These are phyloP conservation scores for Dromiciops gliroides DNA, from an alignment of 2,113 vertebrate genomes.

Conservation along the genomic window DNA sequence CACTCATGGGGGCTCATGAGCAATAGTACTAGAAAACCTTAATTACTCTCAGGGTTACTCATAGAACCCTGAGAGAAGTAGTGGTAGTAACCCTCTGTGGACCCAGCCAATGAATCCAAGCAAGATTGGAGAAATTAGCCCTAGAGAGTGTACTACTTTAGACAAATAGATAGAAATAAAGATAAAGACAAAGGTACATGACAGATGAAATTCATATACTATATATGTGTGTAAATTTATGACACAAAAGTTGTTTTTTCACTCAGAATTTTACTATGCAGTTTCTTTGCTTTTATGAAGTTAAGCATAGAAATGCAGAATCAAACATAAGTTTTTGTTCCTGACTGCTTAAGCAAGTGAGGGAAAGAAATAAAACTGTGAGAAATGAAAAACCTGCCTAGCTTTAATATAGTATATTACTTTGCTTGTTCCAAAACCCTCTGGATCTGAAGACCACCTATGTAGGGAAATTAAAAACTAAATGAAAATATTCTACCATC, in stretches of 20 bases:
- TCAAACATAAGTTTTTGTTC: constrained; percentile 38
- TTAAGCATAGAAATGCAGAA: constrained; percentile 41
- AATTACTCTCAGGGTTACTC: not conserved
- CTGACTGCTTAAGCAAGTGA: constrained; percentile 25
- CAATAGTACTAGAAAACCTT: not conserved
- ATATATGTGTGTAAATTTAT: too few species aligned
- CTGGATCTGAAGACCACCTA: constrained; percentile 56
- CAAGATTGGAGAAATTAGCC: not conserved
- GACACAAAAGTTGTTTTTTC: constrained; percentile 13
- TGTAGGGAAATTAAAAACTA: constrained; percentile 61
- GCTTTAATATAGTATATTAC: constrained; percentile 37
- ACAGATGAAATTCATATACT: not conserved
- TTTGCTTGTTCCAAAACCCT: constrained; percentile 57
- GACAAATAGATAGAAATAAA: not conserved
- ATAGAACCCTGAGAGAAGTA: not conserved
- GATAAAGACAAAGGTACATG: not conserved
- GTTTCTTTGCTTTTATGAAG: constrained; percentile 56
- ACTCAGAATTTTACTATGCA: constrained; percentile 35
- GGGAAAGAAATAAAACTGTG: constrained; percentile 59
- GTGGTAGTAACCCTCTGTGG: not conserved
- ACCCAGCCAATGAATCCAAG: not conserved
- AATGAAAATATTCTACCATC: constrained; percentile 59
- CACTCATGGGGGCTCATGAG: not conserved
- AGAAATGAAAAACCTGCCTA: constrained; percentile 50
- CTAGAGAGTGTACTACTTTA: not conserved